These are phyloP conservation scores for Cyclargus thomasi DNA, from an alignment of 1,140 invertebrate species.

Conservation along the genomic window DNA sequence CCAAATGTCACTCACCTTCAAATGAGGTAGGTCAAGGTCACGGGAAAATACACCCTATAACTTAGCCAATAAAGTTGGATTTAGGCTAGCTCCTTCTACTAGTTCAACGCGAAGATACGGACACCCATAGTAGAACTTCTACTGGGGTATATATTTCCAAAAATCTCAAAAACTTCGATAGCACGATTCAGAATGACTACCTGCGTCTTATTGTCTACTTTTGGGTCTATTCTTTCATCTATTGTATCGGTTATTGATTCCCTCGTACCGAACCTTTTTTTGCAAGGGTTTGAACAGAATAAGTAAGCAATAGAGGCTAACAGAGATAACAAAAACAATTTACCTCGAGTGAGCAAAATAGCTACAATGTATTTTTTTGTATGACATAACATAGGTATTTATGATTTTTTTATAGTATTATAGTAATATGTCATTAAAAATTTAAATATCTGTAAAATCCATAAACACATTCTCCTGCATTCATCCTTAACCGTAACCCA, in stretches of 20 bases:
- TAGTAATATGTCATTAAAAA: too few relatives aligned
- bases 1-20: conserved; percentile 47
- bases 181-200: conserved; percentile 51
- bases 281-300: not conserved
- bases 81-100: conserved; percentile 50
- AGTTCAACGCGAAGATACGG: conserved; percentile 61
- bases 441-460: too few relatives aligned
- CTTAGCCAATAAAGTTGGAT: conserved; percentile 29
- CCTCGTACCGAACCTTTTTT: not conserved
- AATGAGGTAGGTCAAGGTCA: conserved; percentile 48
- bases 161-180: conserved; percentile 34
- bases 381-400: too few relatives aligned
- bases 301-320: not conserved
- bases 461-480: too few relatives aligned
- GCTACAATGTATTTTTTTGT: not conserved
- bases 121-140: conserved; percentile 37
- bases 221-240: conserved; percentile 20
- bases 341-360: not conserved
- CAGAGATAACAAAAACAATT: not conserved
- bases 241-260: conserved; percentile 22
- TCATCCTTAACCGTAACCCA: too few relatives aligned
- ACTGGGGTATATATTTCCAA: conserved; percentile 32
- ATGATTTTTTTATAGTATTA: too few relatives aligned
- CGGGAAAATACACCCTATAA: conserved; percentile 21
- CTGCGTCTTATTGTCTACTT: conserved; percentile 50